phyloP scores from a whole-genome alignment of 2,113 vertebrate genomes.

The Hyperoodon ampullatus region DNA sequence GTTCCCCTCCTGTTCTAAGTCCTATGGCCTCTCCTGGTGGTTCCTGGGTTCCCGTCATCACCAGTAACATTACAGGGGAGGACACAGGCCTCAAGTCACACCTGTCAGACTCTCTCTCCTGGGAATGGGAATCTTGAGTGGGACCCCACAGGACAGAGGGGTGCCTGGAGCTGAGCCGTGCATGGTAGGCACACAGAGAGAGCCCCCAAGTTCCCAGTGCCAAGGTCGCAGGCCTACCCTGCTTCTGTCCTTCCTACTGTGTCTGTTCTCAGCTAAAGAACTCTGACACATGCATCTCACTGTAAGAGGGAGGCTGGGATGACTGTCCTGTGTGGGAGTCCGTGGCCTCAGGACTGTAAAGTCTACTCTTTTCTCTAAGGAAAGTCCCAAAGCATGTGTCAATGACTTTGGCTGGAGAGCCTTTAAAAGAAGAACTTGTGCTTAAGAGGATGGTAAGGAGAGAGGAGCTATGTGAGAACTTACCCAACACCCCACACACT shows the following conservation, averaged over 20 bases:
- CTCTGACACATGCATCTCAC: neutral
- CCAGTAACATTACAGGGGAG: neutral
- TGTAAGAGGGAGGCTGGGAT: neutral
- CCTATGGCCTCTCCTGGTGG: neutral
- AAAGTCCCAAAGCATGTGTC: fast-evolving
- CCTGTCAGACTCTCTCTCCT: neutral
- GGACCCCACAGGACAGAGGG: neutral
- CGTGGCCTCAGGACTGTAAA: neutral
- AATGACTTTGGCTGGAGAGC: neutral
- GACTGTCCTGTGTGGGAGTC: neutral
- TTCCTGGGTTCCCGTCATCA: neutral
- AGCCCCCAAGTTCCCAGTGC: neutral
- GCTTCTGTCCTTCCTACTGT: neutral
- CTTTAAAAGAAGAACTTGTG: neutral
- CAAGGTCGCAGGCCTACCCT: fast-evolving
- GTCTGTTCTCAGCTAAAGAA: neutral
- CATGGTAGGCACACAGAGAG: neutral
- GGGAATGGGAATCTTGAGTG: neutral
- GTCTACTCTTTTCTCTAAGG: neutral
- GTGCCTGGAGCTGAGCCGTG: neutral
- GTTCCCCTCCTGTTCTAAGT: neutral
- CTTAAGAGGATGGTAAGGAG: neutral
- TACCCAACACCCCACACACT: neutral
- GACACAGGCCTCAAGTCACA: neutral
- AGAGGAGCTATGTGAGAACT: neutral